Evolutionary conservation across 2,888 invertebrate genomes (phyloP), one percentile per base, ranked within the genome.

Genomic region (Orthosia gracilis): DNA sequence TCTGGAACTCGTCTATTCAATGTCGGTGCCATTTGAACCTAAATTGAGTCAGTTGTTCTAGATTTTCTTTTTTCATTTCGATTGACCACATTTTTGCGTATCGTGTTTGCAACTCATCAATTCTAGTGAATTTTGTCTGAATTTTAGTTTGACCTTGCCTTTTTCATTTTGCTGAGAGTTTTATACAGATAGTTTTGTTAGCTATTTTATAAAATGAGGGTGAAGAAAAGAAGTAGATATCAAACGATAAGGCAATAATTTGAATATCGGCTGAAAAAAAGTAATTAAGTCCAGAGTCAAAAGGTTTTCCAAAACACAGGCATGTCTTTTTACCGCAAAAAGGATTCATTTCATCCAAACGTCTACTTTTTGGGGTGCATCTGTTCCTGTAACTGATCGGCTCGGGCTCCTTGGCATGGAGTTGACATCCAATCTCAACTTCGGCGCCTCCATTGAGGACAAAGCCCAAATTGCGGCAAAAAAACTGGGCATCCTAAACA

Each of bases 101-200:
- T 83, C 83, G 67, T 83, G 83, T 45, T 18, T 78, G 66, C 47
- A 13, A 31, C 52, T 57, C 66, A 57, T 83, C 73, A 79, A 59
- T 64, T 73, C 57, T 40, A 47, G 52, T 23, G 12, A 76, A 49
- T 69, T 45, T 52, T n/a, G 45, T 31, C 40, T 55, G 45, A 21
- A 18, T 71, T 82, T 13, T 12, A 47, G 11, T 23, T 23, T 26
- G 26, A 45, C 21, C 26, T 31, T 31, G 65, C 21, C 50, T 59
- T 64, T 76, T 64, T 45, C 21, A 61, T 58, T 70, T 54, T n/a
- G 21, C 18, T 61, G 15, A 26, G 12, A 58, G 17, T 26, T 47
- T 66, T 57, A 31, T 15, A 18, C 23, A 40, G 23, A 15, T n/a
- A 11, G 5, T 52, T 65, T 50, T 17, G 4, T 13, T 23, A 40